Base-by-base conservation (phyloP, 2,113 vertebrate species). In the Ctenomys sociabilis region DNA sequence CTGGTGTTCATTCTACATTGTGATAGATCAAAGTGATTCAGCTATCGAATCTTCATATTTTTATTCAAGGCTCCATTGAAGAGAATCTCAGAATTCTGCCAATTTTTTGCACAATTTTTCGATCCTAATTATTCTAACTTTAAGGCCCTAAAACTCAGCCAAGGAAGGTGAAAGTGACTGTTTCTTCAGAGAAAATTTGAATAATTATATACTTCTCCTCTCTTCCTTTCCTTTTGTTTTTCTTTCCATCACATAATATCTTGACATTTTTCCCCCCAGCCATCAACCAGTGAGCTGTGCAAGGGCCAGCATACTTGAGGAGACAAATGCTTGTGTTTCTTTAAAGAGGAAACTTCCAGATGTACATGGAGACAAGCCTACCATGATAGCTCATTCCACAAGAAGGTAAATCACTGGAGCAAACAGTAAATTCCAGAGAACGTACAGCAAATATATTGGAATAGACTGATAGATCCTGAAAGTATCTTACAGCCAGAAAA, bases 41-140 rank as follows among this genome's bases (percentile, higher is more conserved):
- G 28, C 57, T 91, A 83, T 45, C 95, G 91, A 82, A 64, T 93
- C 80, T 90, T 90, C 64, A 68, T 28, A 61, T 77, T 97, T 93
- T 88, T 86, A 92, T 86, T 80, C 49, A 95, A 95, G n/a, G 49
- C 28, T 64, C 95, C 90, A 95, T 64, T 96, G 95, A 96, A 88
- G 93, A 96, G 95, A 96, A 95, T 75, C 73, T 32, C 19, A 19
- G 61, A 73, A 52, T 66, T 90, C 70, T 63, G 49, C 52, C 64
- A 85, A 59, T 68, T 88, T 85, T 94, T 32, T 72, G 32, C 14
- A 30, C 85, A 68, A n/a, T 70, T 95, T 97, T 95, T 82, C 87
- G 85, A 85, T 61, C 66, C n/a, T 80, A 90, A 92, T 94, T 89
- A 90, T 95, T 95, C 87, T 13, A 11, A 89, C 37, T 86, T 85